These are phyloP conservation scores for Mantis religiosa DNA, from an alignment of 2,888 invertebrate genomes.

Conservation along the genomic window DNA sequence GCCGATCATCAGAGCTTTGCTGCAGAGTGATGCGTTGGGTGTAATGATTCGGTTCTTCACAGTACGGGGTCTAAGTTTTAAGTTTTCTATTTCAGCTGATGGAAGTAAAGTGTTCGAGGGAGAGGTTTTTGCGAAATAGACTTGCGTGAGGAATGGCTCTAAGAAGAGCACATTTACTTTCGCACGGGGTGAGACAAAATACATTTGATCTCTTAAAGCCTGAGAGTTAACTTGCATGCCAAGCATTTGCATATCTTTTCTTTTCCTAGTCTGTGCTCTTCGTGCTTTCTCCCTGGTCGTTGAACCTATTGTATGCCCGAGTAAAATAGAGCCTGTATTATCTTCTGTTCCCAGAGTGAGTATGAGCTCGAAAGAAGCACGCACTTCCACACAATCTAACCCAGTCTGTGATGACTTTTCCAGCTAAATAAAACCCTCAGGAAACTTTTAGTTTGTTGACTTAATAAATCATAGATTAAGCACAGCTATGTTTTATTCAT, in stretches of 20 bases:
- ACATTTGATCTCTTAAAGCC: background rate
- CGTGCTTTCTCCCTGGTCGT: background rate
- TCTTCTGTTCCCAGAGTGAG: background rate
- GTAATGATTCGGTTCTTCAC: too few species aligned
- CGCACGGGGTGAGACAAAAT: background rate
- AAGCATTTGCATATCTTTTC: background rate
- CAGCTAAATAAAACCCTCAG: background rate
- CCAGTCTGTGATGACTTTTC: background rate
- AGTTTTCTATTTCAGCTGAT: background rate
- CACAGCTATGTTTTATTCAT: background rate
- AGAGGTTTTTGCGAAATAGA: background rate
- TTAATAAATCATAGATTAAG: too few species aligned
- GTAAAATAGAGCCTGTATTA: background rate
- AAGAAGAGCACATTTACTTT: background rate
- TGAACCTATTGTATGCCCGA: background rate
- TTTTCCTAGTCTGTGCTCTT: background rate
- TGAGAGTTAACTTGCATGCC: background rate
- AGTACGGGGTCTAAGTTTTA: background rate
- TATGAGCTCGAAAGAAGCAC: background rate
- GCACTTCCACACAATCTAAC: background rate
- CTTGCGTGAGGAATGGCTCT: background rate
- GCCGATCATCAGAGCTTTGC: background rate
- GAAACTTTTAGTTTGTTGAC: background rate
- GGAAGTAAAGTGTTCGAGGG: background rate
- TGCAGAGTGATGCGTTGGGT: background rate